These are phyloP conservation scores for Bufo bufo DNA, from an alignment of 2,113 vertebrate species.

Conservation along the genomic window DNA sequence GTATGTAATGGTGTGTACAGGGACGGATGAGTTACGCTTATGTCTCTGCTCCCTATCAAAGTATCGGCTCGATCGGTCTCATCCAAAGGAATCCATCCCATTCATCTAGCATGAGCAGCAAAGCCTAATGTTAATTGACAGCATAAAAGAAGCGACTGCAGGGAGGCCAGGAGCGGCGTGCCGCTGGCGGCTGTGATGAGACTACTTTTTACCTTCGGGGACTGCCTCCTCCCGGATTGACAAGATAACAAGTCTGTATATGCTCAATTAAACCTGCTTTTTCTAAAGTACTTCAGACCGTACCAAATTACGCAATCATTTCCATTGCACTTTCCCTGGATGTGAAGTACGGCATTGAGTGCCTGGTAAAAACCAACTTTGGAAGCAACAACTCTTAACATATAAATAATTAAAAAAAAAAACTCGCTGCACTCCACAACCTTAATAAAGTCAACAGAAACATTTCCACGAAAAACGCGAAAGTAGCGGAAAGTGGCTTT, in stretches of 20 bases:
- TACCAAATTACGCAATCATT: slow-evolving; percentile 69
- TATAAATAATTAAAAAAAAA: slow-evolving; percentile 50
- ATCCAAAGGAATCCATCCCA: slow-evolving; percentile 38
- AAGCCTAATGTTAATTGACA: slow-evolving; percentile 36
- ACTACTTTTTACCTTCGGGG: slow-evolving; percentile 59
- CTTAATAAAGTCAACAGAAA: slow-evolving; percentile 56
- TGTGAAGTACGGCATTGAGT: slow-evolving; percentile 62
- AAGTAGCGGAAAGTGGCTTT: slow-evolving; percentile 42
- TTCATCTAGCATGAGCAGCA: slow-evolving; percentile 35
- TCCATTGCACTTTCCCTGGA: slow-evolving; percentile 64
- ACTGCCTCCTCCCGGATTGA: slow-evolving; percentile 64
- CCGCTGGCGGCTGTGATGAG: slow-evolving; percentile 51
- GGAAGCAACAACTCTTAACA: slow-evolving; percentile 50
- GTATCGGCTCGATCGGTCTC: slow-evolving; percentile 32
- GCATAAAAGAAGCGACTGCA: slow-evolving; percentile 22
- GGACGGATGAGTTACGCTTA: background rate
- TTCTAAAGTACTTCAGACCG: slow-evolving; percentile 68
- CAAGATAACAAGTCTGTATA: slow-evolving; percentile 68
- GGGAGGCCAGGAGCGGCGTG: slow-evolving; percentile 21
- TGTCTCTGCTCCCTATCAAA: slow-evolving; percentile 16
- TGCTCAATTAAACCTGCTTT: slow-evolving; percentile 74
- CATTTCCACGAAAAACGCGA: slow-evolving; percentile 27
- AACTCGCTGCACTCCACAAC: slow-evolving; percentile 39
- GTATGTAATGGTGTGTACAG: background rate
- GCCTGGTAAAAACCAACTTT: slow-evolving; percentile 53